Percentiles rank a stretch among this genome's conserved stretches.
These are phyloP conservation scores for Trogon melanurus DNA, from an alignment of 2,113 vertebrate genomes.

Conservation along the genomic window DNA sequence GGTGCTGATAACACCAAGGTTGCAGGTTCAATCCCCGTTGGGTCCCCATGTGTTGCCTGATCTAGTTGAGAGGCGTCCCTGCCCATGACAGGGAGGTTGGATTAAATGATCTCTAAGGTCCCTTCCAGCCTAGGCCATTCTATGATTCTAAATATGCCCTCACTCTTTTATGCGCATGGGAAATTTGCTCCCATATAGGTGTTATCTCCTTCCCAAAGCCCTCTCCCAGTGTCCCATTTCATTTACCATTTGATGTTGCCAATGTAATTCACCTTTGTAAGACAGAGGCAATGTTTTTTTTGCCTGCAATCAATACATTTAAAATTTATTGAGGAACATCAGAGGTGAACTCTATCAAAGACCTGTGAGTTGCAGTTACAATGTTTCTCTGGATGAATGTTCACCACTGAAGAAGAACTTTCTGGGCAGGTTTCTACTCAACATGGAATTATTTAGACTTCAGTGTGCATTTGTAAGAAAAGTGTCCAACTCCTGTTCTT, in stretches of 20 bases:
- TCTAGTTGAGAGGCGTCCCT: no score
- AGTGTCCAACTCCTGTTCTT: background rate
- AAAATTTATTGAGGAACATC: background rate
- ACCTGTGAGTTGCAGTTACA: background rate
- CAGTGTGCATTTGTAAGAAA: background rate
- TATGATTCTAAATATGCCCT: background rate
- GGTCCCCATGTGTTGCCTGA: no score
- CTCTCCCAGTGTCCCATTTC: background rate
- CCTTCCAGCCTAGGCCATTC: no score
- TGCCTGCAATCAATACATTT: background rate
- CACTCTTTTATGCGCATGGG: background rate
- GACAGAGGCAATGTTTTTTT: background rate
- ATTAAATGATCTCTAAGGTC: no score
- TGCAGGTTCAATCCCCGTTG: no score
- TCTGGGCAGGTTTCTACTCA: background rate
- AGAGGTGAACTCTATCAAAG: background rate
- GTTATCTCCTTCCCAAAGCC: background rate
- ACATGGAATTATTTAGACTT: background rate
- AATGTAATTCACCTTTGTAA: background rate
- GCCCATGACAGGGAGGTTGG: no score
- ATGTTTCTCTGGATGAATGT: background rate
- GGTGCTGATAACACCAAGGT: no score
- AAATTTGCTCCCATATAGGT: background rate
- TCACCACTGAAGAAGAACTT: background rate
- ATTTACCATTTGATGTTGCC: background rate